These are phyloP conservation scores for Allygus modestus DNA, from an alignment of 2,888 invertebrate species.

Conservation along the genomic window DNA sequence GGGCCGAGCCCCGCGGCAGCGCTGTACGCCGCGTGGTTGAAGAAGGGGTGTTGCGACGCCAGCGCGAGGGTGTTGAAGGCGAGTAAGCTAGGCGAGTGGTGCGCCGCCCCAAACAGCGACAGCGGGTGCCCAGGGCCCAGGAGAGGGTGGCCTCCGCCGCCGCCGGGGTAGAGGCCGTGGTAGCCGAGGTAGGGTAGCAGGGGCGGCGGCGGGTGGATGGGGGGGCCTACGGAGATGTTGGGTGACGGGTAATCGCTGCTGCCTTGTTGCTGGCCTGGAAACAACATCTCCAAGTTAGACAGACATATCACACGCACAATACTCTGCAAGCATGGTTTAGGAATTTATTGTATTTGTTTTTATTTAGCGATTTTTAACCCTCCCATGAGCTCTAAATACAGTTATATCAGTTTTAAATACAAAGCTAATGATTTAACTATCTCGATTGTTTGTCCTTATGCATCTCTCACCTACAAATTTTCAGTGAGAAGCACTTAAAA, in stretches of 20 bases:
- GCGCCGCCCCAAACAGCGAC: constrained; percentile 67
- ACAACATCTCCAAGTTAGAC: neutral
- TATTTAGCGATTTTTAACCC: no score
- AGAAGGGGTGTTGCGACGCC: constrained; percentile 85
- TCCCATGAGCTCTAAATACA: no score
- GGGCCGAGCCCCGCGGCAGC: constrained; percentile 67
- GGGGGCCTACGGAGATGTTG: constrained; percentile 96
- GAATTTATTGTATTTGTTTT: no score
- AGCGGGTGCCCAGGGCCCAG: constrained; percentile 80
- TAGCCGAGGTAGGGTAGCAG: constrained; percentile 95
- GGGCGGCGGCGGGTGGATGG: constrained; percentile 93
- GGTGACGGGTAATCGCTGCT: constrained; percentile 85
- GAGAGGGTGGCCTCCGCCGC: constrained; percentile 78
- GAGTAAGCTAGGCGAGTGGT: constrained; percentile 85
- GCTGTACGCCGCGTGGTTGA: constrained; percentile 68
- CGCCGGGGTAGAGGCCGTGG: constrained; percentile 86
- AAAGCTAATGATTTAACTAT: no score
- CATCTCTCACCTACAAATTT: no score
- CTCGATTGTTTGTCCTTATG: no score
- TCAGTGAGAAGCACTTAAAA: no score
- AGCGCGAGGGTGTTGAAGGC: constrained; percentile 94
- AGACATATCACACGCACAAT: neutral
- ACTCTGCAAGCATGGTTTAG: no score
- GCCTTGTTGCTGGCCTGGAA: constrained; percentile 61
- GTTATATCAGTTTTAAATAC: no score